Evolutionary conservation across 2,113 vertebrate genomes (phyloP), one percentile per base, ranked within the genome.

Genomic region (Lophura nycthemera): DNA sequence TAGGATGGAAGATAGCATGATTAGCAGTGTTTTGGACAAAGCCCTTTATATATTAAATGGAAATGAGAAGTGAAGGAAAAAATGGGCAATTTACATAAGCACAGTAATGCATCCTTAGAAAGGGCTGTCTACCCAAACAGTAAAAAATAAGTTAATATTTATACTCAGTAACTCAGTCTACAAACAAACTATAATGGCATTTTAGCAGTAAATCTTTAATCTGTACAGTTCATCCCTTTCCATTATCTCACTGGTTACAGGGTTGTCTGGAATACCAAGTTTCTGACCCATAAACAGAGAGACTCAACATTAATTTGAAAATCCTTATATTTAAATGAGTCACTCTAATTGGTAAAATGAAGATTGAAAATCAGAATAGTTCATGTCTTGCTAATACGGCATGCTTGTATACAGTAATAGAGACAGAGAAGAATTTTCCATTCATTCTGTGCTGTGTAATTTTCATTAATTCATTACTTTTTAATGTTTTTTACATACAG

Each of bases 401-500:
- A 40, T 29, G 15, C 5, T 30, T 47, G 10, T 64, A 16, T 38
- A 64, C 32, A 64, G 47, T 42, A 86, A 45, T 7, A 82, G 45
- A 94, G 72, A 76, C 34, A 78, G 80, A 59, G 52, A 43, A 36
- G 61, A 3, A 10, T 91, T 89, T 89, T 52, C 25, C 64, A 75
- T 94, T 67, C 70, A 74, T 89, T 86, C 38, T 52, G 73, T 83
- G 15, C 52, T 34, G 67, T 81, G 47, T 43, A 45, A 83, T 85
- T 40, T 85, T 70, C 67, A 74, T 81, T 75, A 91, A 90, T 93
- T 93, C 47, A 21, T 42, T 73, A 32, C 2, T 45, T 88, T 81
- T 88, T 61, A 54, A 90, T 77, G 21, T 9, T 61, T 95, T 91
- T 92, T 64, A 42, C 88, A 80, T 86, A 48, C 13, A 69, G 29